A percentile compares a stretch with the other conserved stretches of the same genome.
Conservation (phyloP, 2,888 invertebrate species). For the Cataglyphis altisquamis region DNA sequence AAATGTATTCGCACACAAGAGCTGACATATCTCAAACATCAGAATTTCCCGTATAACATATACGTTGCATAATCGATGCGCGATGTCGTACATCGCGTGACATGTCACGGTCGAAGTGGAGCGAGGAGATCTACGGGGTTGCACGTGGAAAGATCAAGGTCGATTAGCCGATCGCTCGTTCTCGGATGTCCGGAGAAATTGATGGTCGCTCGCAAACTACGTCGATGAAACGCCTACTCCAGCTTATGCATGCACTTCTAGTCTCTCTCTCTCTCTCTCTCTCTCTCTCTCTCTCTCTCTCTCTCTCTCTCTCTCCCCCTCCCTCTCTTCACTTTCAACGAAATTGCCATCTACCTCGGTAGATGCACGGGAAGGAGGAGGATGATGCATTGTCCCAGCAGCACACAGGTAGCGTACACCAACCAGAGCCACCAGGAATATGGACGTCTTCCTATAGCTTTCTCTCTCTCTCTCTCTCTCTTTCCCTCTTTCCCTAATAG, state of each 20-base stretch:
- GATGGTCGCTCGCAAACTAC: conserved; percentile 64
- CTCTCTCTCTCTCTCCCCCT: conserved; percentile 1
- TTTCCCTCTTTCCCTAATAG: conserved; percentile 45
- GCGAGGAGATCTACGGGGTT: conserved; percentile 40
- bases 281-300: background rate
- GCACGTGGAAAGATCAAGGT: conserved; percentile 54
- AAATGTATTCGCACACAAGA: background rate
- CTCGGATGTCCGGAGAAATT: conserved; percentile 63
- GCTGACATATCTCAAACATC: conserved; percentile 14
- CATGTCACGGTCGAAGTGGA: conserved; percentile 28
- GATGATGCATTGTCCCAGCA: conserved; percentile 64
- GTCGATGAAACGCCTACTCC: conserved; percentile 61
- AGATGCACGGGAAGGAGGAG: conserved; percentile 54
- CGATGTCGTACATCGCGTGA: conserved; percentile 33
- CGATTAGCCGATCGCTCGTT: conserved; percentile 58
- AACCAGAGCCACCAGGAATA: conserved; percentile 57
- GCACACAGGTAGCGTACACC: conserved; percentile 48
- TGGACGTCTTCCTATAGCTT: conserved; percentile 57
- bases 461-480: conserved; percentile 5
- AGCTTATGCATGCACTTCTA: conserved; percentile 35
- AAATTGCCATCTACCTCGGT: conserved; percentile 65
- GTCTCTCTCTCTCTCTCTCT: background rate
- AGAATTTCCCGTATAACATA: conserved; percentile 25
- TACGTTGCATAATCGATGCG: conserved; percentile 44
- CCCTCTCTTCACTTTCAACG: conserved; percentile 51